Base-by-base conservation (phyloP, 2,888 invertebrate genomes). In the Piscicola geometra region DNA sequence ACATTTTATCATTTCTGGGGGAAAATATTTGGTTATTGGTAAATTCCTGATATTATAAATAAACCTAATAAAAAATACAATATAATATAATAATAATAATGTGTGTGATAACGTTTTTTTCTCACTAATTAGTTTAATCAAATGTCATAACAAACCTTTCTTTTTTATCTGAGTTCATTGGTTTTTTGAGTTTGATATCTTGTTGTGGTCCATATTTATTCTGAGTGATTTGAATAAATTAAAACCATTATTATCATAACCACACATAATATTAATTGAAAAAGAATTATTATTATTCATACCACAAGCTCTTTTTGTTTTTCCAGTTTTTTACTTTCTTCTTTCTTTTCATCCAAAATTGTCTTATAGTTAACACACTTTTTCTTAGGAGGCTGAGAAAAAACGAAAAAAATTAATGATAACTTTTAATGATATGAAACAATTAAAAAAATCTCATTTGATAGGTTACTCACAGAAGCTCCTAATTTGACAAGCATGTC, bases 401-500 rank as follows among this genome's bases (percentile, higher is more conserved):
- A 41, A n/a, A 41, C 9, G 33, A 67, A 28, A 33, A 33, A 21
- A 5, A 28, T 32, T 28, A 32, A 33, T 5, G 5, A 9, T 32
- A 30, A 30, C 3, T 67, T 28, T 25, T 2, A 67, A 33, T 30
- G 3, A 25, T 9, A 28, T 21, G 28, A 33, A 67, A 67, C 15
- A 64, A 28, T 15, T 28, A 9, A 12, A 64, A 64, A 64, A 64
- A 64, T 15, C 9, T 28, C n/a, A 15, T 64, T n/a, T 28, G 9
- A 9, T 15, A 25, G 9, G 9, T 18, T 3, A 67, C 32, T 67
- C 5, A 83, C 83, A 81, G 91, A 92, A 0, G 93, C 93, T 71
- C 94, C 94, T 82, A 94, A 88, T 84, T 90, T 91, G 47, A 94
- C 88, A 0, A 92, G 90, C 25, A 91, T 85, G 2, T 90, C 90